Conservation (phyloP, 2,797 vertebrate species). For the Eupleurogrammus muticus region DNA sequence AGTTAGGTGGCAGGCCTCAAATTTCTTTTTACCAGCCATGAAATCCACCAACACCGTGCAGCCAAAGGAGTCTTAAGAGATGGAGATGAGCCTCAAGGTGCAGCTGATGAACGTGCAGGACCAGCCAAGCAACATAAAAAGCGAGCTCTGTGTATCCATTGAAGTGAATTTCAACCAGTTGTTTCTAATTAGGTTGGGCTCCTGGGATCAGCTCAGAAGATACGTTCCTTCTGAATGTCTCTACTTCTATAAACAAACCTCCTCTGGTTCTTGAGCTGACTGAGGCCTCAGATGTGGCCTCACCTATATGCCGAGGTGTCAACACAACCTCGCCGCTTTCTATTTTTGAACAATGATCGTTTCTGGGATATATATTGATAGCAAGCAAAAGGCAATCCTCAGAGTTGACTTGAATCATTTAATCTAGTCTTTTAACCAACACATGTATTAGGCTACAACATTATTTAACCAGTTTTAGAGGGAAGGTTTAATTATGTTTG, state of each 20-base stretch:
- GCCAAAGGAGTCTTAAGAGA: constrained; percentile 72
- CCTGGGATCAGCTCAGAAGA: constrained; percentile 84
- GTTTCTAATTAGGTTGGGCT: constrained; percentile 86
- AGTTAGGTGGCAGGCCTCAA: constrained; percentile 61
- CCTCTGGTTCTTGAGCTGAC: constrained; percentile 74
- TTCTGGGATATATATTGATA: constrained; percentile 65
- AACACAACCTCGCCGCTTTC: constrained; percentile 29
- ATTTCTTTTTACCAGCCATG: constrained; percentile 72
- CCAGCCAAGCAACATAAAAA: constrained; percentile 84
- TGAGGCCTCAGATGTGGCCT: constrained; percentile 69
- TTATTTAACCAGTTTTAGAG: neutral
- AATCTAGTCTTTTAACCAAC: neutral
- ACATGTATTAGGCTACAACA: neutral
- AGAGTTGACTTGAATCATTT: neutral
- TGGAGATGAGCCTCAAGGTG: constrained; percentile 79
- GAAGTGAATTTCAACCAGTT: constrained; percentile 83
- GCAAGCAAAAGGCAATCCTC: constrained; percentile 51
- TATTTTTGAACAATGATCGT: constrained; percentile 64
- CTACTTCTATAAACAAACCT: constrained; percentile 84
- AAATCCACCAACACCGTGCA: constrained; percentile 69
- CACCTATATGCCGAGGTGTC: constrained; percentile 61
- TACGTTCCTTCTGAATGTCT: constrained; percentile 84
- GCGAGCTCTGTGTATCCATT: constrained; percentile 76
- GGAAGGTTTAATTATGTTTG: neutral
- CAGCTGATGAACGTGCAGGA: constrained; percentile 79